phyloP scores from a whole-genome alignment of 2,797 vertebrate species.

The Myotis myotis region DNA sequence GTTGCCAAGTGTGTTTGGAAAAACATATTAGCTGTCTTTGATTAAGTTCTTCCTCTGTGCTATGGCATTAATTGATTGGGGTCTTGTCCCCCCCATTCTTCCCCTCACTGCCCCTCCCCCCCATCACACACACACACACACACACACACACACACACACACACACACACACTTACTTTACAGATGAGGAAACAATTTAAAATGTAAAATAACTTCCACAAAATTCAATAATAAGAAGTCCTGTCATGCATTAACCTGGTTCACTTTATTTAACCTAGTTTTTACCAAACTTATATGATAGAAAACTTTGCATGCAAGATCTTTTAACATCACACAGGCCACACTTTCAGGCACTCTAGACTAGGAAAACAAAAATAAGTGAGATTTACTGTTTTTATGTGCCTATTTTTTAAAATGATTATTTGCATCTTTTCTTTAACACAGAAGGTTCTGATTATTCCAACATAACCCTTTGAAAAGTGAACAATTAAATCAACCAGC shows the following conservation, averaged over 20 bases:
- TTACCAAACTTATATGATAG: neutral
- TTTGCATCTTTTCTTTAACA: conserved; percentile 21
- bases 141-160: too few species aligned
- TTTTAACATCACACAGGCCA: neutral
- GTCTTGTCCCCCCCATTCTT: neutral
- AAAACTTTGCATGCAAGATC: neutral
- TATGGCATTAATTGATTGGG: neutral
- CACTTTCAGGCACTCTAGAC: neutral
- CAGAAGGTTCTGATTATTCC: neutral
- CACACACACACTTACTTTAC: neutral
- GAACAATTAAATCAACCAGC: neutral
- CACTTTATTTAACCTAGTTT: neutral
- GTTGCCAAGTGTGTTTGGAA: neutral
- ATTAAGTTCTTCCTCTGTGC: neutral
- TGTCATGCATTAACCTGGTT: neutral
- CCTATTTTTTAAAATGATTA: conserved; percentile 30
- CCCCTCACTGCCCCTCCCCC: fast-evolving
- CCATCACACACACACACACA: too few species aligned
- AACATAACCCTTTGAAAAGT: conserved; percentile 22
- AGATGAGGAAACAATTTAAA: neutral
- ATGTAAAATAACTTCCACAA: neutral
- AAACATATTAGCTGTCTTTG: conserved; percentile 34
- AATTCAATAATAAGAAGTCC: conserved; percentile 11
- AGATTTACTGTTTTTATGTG: neutral
- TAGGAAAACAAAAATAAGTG: neutral